Percentiles rank a stretch among this genome's conserved stretches.
Evolutionary conservation across 2,797 vertebrate species (phyloP).

Genomic region (Coccyzus lansbergi): DNA sequence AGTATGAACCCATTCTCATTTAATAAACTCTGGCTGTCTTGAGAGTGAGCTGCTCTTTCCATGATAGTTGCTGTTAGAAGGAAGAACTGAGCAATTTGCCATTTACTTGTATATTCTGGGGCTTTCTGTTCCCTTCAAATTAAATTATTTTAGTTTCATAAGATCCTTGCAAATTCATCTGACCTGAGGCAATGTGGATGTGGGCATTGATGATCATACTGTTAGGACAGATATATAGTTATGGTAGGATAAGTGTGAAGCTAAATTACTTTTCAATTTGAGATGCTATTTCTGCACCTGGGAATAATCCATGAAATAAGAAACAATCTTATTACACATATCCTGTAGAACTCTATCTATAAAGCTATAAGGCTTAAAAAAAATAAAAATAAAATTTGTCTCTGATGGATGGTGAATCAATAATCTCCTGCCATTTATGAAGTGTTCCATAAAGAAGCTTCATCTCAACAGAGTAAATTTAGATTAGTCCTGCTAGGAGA

Average conservation of each 20-base stretch:
- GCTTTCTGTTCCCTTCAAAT: background rate
- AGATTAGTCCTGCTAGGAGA: constrained; percentile 26
- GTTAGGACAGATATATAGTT: constrained; percentile 5
- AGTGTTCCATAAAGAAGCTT: constrained; percentile 31
- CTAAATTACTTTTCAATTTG: constrained; percentile 58
- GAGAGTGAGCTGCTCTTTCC: background rate
- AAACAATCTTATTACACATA: background rate
- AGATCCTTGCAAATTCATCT: constrained; percentile 2
- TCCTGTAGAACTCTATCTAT: constrained; percentile 17
- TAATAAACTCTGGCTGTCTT: background rate
- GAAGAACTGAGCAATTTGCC: background rate
- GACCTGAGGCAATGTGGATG: background rate
- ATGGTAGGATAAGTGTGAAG: background rate
- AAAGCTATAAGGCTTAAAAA: constrained; percentile 26
- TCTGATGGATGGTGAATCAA: constrained; percentile 37
- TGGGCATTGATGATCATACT: background rate
- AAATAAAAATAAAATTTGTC: background rate
- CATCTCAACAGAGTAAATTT: constrained; percentile 9
- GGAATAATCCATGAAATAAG: constrained; percentile 53
- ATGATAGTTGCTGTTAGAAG: background rate
- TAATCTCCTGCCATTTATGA: constrained; percentile 18
- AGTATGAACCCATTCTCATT: background rate
- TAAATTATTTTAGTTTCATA: constrained; percentile 24
- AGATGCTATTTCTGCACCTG: constrained; percentile 19
- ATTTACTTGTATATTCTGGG: background rate